Conservation (phyloP, 2,797 vertebrate genomes). For the Carapus acus region DNA sequence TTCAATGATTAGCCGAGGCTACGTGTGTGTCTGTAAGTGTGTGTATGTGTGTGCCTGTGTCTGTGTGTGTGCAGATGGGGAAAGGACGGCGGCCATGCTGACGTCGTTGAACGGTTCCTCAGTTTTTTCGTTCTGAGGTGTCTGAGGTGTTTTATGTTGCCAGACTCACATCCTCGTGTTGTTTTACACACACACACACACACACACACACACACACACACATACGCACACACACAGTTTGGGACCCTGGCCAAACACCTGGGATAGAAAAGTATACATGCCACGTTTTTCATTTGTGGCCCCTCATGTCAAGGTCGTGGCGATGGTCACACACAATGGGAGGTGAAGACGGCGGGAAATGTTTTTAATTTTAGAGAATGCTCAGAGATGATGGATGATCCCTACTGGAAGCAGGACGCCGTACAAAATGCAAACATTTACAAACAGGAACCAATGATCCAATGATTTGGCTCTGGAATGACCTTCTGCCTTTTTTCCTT, state of each 20-base stretch:
- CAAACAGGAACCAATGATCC: too few relatives aligned
- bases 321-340: slow-evolving; percentile 15
- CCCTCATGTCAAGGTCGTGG: slow-evolving; percentile 11
- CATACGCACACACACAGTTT: too few relatives aligned
- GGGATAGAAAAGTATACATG: slow-evolving; percentile 22
- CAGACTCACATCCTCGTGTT: slow-evolving; percentile 45
- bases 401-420: slow-evolving; percentile 3
- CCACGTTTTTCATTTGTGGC: slow-evolving; percentile 11
- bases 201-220: too few relatives aligned
- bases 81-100: slow-evolving; percentile 36
- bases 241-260: slow-evolving; percentile 38
- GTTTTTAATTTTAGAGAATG: slow-evolving; percentile 16
- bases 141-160: slow-evolving; percentile 21
- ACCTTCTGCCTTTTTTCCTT: too few relatives aligned
- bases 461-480: too few relatives aligned
- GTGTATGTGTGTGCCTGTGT: slow-evolving; percentile 30
- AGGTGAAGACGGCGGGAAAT: slow-evolving; percentile 15
- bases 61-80: slow-evolving; percentile 24
- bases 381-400: background rate
- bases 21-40: slow-evolving; percentile 43
- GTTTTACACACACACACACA: too few relatives aligned
- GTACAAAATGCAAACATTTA: background rate
- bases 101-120: slow-evolving; percentile 35
- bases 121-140: slow-evolving; percentile 17
- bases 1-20: slow-evolving; percentile 58